phyloP scores from a whole-genome alignment of 2,797 vertebrate genomes.

The Cyclura pinguis region DNA sequence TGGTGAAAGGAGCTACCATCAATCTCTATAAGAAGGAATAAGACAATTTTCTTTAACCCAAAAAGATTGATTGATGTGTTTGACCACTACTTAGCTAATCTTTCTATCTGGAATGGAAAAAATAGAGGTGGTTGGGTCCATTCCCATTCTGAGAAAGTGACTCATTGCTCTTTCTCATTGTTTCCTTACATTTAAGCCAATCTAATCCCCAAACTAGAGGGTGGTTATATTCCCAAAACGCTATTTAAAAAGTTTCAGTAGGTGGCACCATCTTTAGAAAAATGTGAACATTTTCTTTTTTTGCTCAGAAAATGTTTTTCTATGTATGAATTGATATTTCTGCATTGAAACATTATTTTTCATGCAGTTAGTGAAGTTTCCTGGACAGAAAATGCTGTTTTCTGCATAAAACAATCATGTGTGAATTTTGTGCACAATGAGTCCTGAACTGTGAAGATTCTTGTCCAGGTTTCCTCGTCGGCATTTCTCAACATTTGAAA shows the following conservation, averaged over 20 bases:
- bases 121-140: neutral
- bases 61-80: neutral
- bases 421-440: too few species aligned
- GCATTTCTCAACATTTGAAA: too few species aligned
- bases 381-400: too few species aligned
- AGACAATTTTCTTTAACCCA: neutral
- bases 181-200: neutral
- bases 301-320: too few species aligned
- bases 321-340: too few species aligned
- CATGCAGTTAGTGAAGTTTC: too few species aligned
- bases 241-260: neutral
- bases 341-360: too few species aligned
- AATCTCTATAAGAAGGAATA: neutral
- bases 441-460: too few species aligned
- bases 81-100: neutral
- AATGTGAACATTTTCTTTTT: too few species aligned
- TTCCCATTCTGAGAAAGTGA: neutral
- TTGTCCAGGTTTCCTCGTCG: too few species aligned
- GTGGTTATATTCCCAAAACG: neutral
- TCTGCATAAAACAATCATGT: too few species aligned
- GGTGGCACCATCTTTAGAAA: neutral
- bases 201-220: neutral
- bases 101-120: neutral
- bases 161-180: neutral
- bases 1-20: neutral